These are phyloP conservation scores for Reinhardtius hippoglossoides DNA, from an alignment of 2,113 vertebrate species.

Conservation along the genomic window DNA sequence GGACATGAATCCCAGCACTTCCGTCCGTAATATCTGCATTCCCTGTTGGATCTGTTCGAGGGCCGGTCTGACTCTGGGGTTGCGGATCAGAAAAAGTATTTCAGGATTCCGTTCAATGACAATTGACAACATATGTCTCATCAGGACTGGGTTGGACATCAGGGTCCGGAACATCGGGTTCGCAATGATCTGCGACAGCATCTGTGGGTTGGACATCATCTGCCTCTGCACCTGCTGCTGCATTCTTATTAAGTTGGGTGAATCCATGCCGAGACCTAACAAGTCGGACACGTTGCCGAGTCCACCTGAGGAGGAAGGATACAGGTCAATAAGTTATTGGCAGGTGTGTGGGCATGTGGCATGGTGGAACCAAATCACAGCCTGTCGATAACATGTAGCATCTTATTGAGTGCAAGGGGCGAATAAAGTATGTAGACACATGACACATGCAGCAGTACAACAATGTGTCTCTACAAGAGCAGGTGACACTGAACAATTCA, in stretches of 20 bases:
- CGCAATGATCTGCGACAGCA: constrained; percentile 85
- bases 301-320: constrained; percentile 13
- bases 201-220: constrained; percentile 72
- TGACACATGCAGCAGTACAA: too few relatives aligned
- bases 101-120: constrained; percentile 24
- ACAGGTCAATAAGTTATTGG: background rate
- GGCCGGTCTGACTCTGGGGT: constrained; percentile 91
- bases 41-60: constrained; percentile 93
- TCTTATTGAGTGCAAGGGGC: too few relatives aligned
- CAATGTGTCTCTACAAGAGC: too few relatives aligned
- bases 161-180: constrained; percentile 50
- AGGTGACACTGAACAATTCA: too few relatives aligned
- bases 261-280: constrained; percentile 88
- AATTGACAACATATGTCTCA: constrained; percentile 86
- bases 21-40: constrained; percentile 89
- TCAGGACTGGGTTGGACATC: constrained; percentile 93
- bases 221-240: constrained; percentile 83
- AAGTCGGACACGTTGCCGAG: constrained; percentile 63
- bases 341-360: background rate
- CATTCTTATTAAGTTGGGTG: constrained; percentile 93
- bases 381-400: too few relatives aligned
- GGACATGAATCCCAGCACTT: constrained; percentile 91
- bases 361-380: too few relatives aligned
- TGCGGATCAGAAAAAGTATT: constrained; percentile 76
- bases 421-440: too few relatives aligned